Conservation (phyloP, 2,797 vertebrate genomes). For the Etheostoma nigrum region DNA sequence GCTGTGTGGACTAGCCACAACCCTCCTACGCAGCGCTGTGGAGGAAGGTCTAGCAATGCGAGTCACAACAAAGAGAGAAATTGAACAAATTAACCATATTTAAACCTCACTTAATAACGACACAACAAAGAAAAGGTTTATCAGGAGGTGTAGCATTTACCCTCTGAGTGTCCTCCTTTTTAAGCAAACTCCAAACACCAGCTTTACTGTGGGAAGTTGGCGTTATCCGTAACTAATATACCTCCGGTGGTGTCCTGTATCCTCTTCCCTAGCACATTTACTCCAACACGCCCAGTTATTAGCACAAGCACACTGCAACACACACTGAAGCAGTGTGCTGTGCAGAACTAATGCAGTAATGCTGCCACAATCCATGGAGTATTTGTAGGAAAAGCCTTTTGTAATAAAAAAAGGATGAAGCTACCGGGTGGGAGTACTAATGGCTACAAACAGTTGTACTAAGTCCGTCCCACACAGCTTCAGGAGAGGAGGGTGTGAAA, state of each 20-base stretch:
- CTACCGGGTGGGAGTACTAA: conserved; percentile 50
- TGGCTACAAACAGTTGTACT: conserved; percentile 48
- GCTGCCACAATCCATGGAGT: conserved; percentile 42
- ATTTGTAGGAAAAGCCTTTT: conserved; percentile 55
- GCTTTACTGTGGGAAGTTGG: conserved; percentile 38
- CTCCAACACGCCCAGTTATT: conserved; percentile 9
- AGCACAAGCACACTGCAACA: conserved; percentile 38
- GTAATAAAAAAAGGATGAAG: conserved; percentile 46
- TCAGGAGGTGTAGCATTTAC: conserved; percentile 24
- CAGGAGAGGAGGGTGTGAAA: conserved; percentile 43
- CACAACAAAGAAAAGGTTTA: conserved; percentile 30
- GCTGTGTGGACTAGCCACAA: no score
- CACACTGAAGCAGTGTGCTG: conserved; percentile 5
- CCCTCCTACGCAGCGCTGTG: no score
- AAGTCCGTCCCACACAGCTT: conserved; percentile 51
- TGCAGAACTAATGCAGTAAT: conserved; percentile 38
- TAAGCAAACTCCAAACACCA: conserved; percentile 43
- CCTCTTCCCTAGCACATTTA: conserved; percentile 24
- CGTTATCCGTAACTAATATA: conserved; percentile 46
- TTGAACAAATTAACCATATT: conserved; percentile 21
- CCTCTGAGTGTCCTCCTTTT: conserved; percentile 37
- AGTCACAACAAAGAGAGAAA: conserved; percentile 15
- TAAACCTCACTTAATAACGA: conserved; percentile 5
- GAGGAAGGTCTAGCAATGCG: no score
- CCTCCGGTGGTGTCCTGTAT: conserved; percentile 47